Base-by-base conservation (phyloP, 2,113 vertebrate species). In the Silurus meridionalis region DNA sequence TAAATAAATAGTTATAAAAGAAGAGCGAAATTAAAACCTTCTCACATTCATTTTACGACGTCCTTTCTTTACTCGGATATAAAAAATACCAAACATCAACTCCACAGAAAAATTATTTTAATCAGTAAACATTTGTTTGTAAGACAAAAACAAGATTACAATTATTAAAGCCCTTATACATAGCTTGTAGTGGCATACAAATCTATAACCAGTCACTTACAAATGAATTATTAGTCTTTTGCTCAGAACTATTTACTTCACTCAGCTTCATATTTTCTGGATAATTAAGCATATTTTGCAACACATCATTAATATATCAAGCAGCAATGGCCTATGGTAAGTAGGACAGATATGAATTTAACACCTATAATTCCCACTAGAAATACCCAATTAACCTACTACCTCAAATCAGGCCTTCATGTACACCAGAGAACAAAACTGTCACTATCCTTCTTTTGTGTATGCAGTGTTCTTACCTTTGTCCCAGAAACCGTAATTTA, bases 291-390 rank as follows among this genome's bases (percentile, higher is more conserved):
- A 50, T 50, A 82, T 72, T 83, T 78, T 84, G 55, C 72, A 77
- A 74, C 52, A 53, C 46, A 23, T 77, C 58, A 78, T 46, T 88
- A 9, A 50, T 83, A 79, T 84, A 82, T 86, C 85, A 78, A 77
- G 78, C 63, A 80, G 60, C 48, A 67, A 58, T 37, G 60, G 28
- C 4, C 25, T 74, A 8, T 50, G 72, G 11, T 89, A 90, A 89
- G 61, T 91, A 89, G 91, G 91, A 85, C 91, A 87, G 81, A n/a
- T 57, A 63, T 87, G 86, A 89, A 86, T 88, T 88, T 85, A 89
- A 88, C 85, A 90, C 85, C 87, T 90, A 71, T 86, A 71, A 83
- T 78, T 88, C 89, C 85, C 91, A 61, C 57, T 15, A 82, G 91
- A 80, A 8, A 52, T 53, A 74, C 10, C 17, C 85, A 88, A 90